A percentile compares a stretch with the other conserved stretches of the same genome.
Conservation (phyloP, 2,113 vertebrate genomes). For the Sinocyclocheilus anophthalmus region DNA sequence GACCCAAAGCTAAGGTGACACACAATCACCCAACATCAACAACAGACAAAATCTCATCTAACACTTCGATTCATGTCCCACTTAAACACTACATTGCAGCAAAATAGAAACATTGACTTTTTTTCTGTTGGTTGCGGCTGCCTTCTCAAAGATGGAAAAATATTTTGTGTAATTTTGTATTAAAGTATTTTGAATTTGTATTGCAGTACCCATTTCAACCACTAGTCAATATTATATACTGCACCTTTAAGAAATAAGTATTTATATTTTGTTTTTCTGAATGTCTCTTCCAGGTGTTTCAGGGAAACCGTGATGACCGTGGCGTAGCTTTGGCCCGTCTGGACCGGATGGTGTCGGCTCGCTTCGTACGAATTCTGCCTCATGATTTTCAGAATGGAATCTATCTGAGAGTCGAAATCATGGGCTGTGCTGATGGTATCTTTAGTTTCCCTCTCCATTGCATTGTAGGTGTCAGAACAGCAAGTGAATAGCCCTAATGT, state of each 20-base stretch:
- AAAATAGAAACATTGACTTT: too few relatives aligned
- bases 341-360: conserved; percentile 76
- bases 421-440: conserved; percentile 78
- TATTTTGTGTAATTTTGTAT: neutral
- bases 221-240: neutral
- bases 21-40: neutral
- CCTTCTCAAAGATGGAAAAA: neutral
- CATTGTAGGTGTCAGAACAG: neutral
- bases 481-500: neutral
- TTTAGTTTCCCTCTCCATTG: neutral
- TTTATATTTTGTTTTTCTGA: neutral
- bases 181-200: neutral
- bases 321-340: conserved; percentile 68
- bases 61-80: neutral
- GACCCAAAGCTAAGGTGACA: conserved; percentile 74
- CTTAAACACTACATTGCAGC: neutral
- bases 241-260: neutral
- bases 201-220: neutral
- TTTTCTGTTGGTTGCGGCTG: neutral
- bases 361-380: conserved; percentile 80
- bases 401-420: conserved; percentile 79
- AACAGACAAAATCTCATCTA: too few relatives aligned
- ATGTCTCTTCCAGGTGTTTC: conserved; percentile 70
- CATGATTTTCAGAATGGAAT: conserved; percentile 72
- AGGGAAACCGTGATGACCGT: conserved; percentile 68